These are phyloP conservation scores for Notodonta ziczac DNA, from an alignment of 2,888 invertebrate genomes.

Conservation along the genomic window DNA sequence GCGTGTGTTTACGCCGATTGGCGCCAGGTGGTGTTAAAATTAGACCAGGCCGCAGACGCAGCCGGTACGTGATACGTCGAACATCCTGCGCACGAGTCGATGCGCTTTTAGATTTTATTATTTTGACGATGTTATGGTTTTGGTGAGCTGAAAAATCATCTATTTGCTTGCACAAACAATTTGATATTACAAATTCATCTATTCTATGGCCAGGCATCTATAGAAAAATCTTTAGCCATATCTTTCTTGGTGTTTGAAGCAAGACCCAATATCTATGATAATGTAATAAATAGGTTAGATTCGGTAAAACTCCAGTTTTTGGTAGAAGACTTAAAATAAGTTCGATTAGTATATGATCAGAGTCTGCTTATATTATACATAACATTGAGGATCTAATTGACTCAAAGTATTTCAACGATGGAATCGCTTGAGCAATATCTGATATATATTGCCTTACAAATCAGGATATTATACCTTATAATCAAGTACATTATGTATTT, in stretches of 20 bases:
- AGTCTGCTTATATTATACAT: too few relatives aligned
- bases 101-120: conserved; percentile 10
- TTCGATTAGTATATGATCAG: too few relatives aligned
- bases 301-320: too few relatives aligned
- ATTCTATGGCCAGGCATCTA: neutral
- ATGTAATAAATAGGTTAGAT: too few relatives aligned
- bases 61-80: conserved; percentile 7
- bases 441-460: conserved; percentile 9
- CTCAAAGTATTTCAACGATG: conserved; percentile 1
- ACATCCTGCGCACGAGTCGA: conserved; percentile 10
- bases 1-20: conserved; percentile 16
- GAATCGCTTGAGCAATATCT: neutral
- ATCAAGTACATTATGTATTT: conserved; percentile 20
- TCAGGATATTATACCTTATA: conserved; percentile 14
- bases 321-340: too few relatives aligned
- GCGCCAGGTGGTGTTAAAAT: conserved; percentile 21
- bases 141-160: neutral
- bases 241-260: too few relatives aligned
- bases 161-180: neutral
- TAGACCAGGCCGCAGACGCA: conserved; percentile 13
- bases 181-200: neutral
- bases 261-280: too few relatives aligned
- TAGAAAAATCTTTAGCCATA: too few relatives aligned
- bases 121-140: neutral
- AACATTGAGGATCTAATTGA: neutral